A percentile compares a stretch with the other conserved stretches of the same genome.
Conservation (phyloP, 2,888 invertebrate genomes). For the Brachypalpus laphriformis region DNA sequence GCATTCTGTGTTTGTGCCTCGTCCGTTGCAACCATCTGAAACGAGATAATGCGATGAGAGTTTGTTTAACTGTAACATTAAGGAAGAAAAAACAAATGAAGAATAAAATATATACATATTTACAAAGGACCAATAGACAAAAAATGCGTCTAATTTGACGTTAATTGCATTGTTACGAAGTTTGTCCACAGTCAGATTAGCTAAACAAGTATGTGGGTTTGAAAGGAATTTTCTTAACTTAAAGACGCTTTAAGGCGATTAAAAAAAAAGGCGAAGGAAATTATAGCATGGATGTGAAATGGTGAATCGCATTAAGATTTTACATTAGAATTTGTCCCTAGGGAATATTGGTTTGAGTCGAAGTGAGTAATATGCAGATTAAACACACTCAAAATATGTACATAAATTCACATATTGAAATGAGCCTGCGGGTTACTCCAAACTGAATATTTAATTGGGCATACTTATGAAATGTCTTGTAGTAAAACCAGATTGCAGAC, state of each 20-base stretch:
- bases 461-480: background rate
- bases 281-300: background rate
- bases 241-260: background rate
- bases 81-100: background rate
- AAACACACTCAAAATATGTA: background rate
- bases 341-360: background rate
- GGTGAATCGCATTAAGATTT: background rate
- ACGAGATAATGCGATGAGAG: constrained; percentile 20
- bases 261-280: too few relatives aligned
- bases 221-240: background rate
- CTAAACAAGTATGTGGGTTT: background rate
- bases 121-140: background rate
- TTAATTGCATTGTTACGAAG: constrained; percentile 21
- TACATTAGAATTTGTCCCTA: background rate
- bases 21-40: constrained; percentile 93
- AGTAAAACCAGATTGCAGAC: background rate
- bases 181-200: background rate
- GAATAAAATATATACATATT: constrained; percentile 2
- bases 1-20: constrained; percentile 85
- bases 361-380: background rate
- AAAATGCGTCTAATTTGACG: constrained; percentile 27
- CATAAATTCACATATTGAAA: background rate
- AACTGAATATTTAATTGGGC: background rate
- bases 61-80: background rate
- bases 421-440: background rate